phyloP scores from a whole-genome alignment of 2,888 invertebrate species.

The Rotaria macrura region DNA sequence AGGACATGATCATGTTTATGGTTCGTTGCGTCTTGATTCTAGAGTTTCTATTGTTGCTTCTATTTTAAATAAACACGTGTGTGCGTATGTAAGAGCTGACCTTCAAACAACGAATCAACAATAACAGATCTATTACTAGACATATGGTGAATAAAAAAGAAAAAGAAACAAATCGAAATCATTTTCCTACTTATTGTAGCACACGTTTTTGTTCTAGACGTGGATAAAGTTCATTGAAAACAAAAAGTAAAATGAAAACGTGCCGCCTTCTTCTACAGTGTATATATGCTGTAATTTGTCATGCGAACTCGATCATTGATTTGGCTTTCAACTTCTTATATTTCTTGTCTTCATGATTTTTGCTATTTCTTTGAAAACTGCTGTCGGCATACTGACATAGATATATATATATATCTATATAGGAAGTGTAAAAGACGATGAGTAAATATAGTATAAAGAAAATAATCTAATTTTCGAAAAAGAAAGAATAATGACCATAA shows the following conservation, averaged over 20 bases:
- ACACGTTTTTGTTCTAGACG: neutral
- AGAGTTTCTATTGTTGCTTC: too few species aligned
- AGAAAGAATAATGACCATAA: neutral
- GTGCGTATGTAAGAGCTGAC: neutral
- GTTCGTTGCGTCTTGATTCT: too few species aligned
- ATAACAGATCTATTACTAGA: neutral
- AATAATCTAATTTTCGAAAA: neutral
- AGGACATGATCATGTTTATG: too few species aligned
- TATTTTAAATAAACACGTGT: neutral
- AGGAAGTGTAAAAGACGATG: neutral
- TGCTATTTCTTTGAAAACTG: neutral
- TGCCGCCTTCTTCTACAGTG: neutral
- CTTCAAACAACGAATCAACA: neutral
- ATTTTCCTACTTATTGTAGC: neutral
- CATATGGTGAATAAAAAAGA: neutral
- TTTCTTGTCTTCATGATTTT: neutral
- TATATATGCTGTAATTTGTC: neutral
- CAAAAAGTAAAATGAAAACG: neutral
- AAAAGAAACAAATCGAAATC: neutral
- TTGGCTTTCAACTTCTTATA: neutral
- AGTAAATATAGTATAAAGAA: neutral
- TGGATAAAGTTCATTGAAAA: neutral
- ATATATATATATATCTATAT: neutral
- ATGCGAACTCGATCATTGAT: neutral
- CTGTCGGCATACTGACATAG: neutral